phyloP scores from a whole-genome alignment of 2,113 vertebrate species.

The Malurus melanocephalus region DNA sequence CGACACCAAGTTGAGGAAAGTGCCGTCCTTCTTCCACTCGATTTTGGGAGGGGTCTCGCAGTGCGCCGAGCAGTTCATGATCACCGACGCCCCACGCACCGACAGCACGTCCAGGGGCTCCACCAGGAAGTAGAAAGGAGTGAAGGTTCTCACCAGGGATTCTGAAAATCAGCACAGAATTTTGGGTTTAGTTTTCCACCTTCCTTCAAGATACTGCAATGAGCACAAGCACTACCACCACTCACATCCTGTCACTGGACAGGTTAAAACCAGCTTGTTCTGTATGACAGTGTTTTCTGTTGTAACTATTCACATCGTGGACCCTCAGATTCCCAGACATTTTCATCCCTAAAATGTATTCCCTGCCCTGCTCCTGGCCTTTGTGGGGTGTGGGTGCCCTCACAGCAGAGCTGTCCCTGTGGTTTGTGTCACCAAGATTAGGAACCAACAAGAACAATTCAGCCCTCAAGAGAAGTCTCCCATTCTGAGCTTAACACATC shows the following conservation, averaged over 20 bases:
- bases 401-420: background rate
- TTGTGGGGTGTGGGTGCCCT: background rate
- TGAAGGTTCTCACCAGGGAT: constrained; percentile 81
- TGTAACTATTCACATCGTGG: background rate
- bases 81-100: constrained; percentile 77
- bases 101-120: constrained; percentile 87
- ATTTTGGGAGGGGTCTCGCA: constrained; percentile 80
- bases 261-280: accelerated
- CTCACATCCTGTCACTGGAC: accelerated
- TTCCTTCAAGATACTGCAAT: accelerated
- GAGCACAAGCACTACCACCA: accelerated
- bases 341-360: background rate
- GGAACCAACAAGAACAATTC: background rate
- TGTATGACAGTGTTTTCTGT: accelerated
- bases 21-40: constrained; percentile 96
- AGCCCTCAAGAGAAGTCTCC: background rate
- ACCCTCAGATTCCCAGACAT: background rate
- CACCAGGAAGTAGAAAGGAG: constrained; percentile 88
- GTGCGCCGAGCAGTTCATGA: constrained; percentile 90
- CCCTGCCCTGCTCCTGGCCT: background rate
- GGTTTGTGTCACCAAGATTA: background rate
- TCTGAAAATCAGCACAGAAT: constrained; percentile 59
- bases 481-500: background rate
- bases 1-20: constrained; percentile 85
- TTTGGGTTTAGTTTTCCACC: background rate